phyloP scores from a whole-genome alignment of 2,113 vertebrate genomes.

The Capricornis sumatraensis region DNA sequence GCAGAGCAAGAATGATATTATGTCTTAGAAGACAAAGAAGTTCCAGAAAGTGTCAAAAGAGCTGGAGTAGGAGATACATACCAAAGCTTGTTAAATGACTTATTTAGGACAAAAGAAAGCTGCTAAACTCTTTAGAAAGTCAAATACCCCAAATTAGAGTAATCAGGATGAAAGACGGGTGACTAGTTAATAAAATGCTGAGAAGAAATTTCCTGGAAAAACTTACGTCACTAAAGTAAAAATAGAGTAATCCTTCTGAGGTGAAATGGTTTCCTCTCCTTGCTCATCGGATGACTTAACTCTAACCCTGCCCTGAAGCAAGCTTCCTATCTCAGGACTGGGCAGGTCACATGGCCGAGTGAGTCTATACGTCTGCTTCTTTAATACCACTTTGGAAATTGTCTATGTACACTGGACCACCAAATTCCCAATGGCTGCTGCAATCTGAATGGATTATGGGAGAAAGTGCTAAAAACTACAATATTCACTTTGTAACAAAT shows the following conservation, averaged over 20 bases:
- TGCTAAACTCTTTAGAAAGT: not conserved
- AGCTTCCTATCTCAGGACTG: not conserved
- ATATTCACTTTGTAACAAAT: conserved; percentile 9
- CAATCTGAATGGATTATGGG: not conserved
- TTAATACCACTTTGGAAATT: not conserved
- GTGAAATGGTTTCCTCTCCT: not conserved
- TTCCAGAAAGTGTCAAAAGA: not conserved
- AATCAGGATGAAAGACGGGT: not conserved
- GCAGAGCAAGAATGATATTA: not conserved
- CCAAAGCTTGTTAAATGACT: not conserved
- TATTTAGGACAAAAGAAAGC: not conserved
- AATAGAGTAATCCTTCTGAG: not conserved
- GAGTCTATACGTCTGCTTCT: not conserved
- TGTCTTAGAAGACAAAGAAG: not conserved
- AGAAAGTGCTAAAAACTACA: conserved; percentile 26
- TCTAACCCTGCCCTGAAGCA: not conserved
- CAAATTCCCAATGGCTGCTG: not conserved
- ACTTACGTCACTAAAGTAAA: not conserved
- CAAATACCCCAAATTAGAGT: not conserved
- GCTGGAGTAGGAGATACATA: not conserved
- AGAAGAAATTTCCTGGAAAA: not conserved
- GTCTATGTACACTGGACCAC: not conserved
- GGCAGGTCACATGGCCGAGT: not conserved
- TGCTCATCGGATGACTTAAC: not conserved
- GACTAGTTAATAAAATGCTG: not conserved